Percentiles rank a stretch among this genome's conserved stretches.
These are phyloP conservation scores for Mus pahari DNA, from an alignment of 2,113 vertebrate species.

Conservation along the genomic window DNA sequence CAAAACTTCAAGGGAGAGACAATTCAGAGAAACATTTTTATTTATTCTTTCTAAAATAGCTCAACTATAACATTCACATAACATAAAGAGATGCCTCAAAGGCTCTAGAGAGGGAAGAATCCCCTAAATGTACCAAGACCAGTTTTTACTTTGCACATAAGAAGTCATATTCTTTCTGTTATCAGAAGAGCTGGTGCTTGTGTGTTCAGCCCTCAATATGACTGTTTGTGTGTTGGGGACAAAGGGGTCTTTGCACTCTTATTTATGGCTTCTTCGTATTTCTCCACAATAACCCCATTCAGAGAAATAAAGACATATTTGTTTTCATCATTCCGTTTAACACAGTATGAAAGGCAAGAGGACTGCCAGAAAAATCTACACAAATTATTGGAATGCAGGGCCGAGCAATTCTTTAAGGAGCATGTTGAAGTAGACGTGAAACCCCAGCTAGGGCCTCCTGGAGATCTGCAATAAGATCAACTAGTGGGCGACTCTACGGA, in stretches of 20 bases:
- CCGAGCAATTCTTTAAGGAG: slow-evolving; percentile 79
- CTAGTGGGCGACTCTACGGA: slow-evolving; percentile 71
- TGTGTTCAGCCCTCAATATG: slow-evolving; percentile 75
- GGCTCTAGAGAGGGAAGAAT: background rate
- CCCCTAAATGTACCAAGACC: background rate
- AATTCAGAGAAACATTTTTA: slow-evolving; percentile 21
- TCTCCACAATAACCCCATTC: slow-evolving; percentile 86
- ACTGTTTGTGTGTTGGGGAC: slow-evolving; percentile 73
- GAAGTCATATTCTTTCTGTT: slow-evolving; percentile 78
- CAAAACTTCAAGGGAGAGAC: slow-evolving; percentile 42
- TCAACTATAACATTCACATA: background rate
- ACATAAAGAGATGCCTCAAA: slow-evolving; percentile 27
- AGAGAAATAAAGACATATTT: slow-evolving; percentile 84
- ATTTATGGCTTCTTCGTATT: slow-evolving; percentile 83
- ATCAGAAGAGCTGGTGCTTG: slow-evolving; percentile 78
- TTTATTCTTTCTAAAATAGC: slow-evolving; percentile 41
- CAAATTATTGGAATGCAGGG: slow-evolving; percentile 86
- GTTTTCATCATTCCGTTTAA: slow-evolving; percentile 63
- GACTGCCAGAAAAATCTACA: slow-evolving; percentile 82
- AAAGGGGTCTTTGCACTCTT: slow-evolving; percentile 77
- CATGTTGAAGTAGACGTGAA: slow-evolving; percentile 78
- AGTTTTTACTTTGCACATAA: slow-evolving; percentile 61
- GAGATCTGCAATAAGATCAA: slow-evolving; percentile 73
- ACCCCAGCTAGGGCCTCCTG: slow-evolving; percentile 71
- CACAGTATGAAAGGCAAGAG: slow-evolving; percentile 75